phyloP scores from a whole-genome alignment of 2,797 vertebrate species.

The Enteromius unitaeniatus region DNA sequence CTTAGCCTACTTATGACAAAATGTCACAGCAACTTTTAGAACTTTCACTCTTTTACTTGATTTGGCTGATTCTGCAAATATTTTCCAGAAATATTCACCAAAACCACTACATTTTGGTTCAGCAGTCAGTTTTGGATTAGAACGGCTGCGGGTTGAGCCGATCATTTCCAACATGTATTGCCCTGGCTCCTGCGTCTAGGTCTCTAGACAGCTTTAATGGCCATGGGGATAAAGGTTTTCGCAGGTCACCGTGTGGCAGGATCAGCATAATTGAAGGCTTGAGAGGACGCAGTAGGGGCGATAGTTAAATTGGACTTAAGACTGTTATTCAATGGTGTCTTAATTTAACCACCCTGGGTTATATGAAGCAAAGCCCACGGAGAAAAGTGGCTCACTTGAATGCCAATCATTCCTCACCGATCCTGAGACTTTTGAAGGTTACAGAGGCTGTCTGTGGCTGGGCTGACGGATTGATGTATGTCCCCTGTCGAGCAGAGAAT shows the following conservation, averaged over 20 bases:
- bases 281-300: conserved; percentile 56
- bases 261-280: conserved; percentile 56
- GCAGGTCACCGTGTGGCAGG: conserved; percentile 47
- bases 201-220: conserved; percentile 53
- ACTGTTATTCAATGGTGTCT: conserved; percentile 65
- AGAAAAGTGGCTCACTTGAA: conserved; percentile 56
- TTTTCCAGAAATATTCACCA: conserved; percentile 14
- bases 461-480: conserved; percentile 65
- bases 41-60: conserved; percentile 17
- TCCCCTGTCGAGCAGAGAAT: conserved; percentile 60
- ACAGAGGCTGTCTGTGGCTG: conserved; percentile 56
- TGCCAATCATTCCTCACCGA: conserved; percentile 59
- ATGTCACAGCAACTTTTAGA: not conserved
- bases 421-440: conserved; percentile 63
- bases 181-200: conserved; percentile 23
- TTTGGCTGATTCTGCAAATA: conserved; percentile 18
- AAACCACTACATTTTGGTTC: conserved; percentile 4
- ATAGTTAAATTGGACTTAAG: conserved; percentile 64
- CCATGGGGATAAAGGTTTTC: conserved; percentile 51
- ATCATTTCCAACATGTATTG: conserved; percentile 25
- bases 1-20: not conserved
- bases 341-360: conserved; percentile 65
- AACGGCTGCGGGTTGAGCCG: not conserved
- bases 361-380: conserved; percentile 60
- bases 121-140: conserved; percentile 3